Evolutionary conservation across 2,797 vertebrate genomes (phyloP), one percentile per base, ranked within the genome.

Genomic region (Glossophaga mutica): DNA sequence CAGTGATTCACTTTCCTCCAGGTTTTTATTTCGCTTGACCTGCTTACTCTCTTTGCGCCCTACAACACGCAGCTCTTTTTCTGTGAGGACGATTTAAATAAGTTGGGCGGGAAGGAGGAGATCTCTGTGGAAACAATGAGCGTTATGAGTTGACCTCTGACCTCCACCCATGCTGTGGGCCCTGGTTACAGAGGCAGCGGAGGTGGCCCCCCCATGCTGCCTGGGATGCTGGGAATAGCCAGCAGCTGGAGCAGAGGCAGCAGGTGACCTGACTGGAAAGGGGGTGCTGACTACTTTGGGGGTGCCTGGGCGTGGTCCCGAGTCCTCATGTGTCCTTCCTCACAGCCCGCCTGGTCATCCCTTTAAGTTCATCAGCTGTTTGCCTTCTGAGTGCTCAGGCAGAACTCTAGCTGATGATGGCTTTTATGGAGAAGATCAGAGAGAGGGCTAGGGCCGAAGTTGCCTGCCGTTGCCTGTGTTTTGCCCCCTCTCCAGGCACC

Each of bases 21-120:
- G 91, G 73, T 77, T 92, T 94, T 93, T 90, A 34, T 94, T 88
- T 77, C 26, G 19, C 65, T 96, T 15, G 1, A 16, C 79, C 86
- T 95, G 92, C 67, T 94, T 52, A 73, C 83, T 87, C 1, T 86
- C 91, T 86, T n/a, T 70, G 79, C 62, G 79, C 37, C 96, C 93
- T 59, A 42, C 57, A 84, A 55, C 32, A 71, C 9, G 7, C 4
- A 42, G 74, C 37, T 90, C 39, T 15, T 76, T 44, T 42, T 46
- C 84, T 68, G 88, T 52, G 86, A 85, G 34, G 32, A 68, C 16
- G 59, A 7, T 87, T 73, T 77, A 85, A 84, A 77, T 14, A 46
- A 76, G 14, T 9, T 52, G 65, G 52, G 32, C 0, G 4, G 57
- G n/a, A 48, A 86, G 76, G 65, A 92, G 11, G 48, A 55, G 34